These are phyloP conservation scores for Drosophila emarginata DNA, from an alignment of 2,888 invertebrate species.

Conservation along the genomic window DNA sequence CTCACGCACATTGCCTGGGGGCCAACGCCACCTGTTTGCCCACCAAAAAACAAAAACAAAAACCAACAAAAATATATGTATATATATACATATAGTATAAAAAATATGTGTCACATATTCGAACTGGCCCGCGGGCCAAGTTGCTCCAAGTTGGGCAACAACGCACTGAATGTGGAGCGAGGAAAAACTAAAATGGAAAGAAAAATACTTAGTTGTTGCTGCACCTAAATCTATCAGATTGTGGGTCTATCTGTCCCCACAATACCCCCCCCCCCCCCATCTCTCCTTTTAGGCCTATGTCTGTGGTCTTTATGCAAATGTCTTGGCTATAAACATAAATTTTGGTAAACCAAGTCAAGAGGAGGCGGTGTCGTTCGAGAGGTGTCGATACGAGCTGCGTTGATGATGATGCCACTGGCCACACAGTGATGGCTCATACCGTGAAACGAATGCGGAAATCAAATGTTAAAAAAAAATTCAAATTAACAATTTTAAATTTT, in stretches of 20 bases:
- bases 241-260: background rate
- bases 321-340: constrained; percentile 53
- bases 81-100: background rate
- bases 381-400: constrained; percentile 52
- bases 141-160: constrained; percentile 56
- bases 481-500: background rate
- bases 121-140: constrained; percentile 26
- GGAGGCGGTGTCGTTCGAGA: constrained; percentile 15
- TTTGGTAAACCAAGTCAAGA: constrained; percentile 33
- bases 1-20: constrained; percentile 42
- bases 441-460: constrained; percentile 1
- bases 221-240: constrained; percentile 46
- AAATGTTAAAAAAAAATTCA: background rate
- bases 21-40: constrained; percentile 60
- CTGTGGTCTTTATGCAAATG: constrained; percentile 65
- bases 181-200: constrained; percentile 35
- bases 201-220: constrained; percentile 39
- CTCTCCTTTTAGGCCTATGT: constrained; percentile 8
- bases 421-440: background rate
- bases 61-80: constrained; percentile 8
- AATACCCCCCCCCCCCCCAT: no score
- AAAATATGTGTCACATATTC: constrained; percentile 58
- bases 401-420: constrained; percentile 21
- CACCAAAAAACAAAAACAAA: constrained; percentile 17
- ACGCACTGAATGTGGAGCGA: constrained; percentile 58